These are phyloP conservation scores for Zygothrica quintamaculata DNA, from an alignment of 2,888 invertebrate species.

Conservation along the genomic window DNA sequence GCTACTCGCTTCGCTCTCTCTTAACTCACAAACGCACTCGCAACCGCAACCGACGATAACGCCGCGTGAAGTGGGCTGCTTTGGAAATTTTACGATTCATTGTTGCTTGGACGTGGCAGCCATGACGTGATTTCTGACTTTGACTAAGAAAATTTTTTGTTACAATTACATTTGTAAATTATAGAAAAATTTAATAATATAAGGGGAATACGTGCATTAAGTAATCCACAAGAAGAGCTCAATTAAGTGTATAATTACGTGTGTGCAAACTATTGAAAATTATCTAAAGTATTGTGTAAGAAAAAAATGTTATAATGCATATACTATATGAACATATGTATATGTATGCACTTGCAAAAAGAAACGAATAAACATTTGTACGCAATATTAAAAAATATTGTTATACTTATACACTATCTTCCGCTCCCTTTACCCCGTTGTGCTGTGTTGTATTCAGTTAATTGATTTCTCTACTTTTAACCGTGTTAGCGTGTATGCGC, in stretches of 20 bases:
- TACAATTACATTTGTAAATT: conserved; percentile 77
- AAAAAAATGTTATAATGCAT: conserved; percentile 47
- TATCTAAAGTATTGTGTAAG: conserved; percentile 71
- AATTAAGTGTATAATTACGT: conserved; percentile 67
- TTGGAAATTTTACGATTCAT: conserved; percentile 83
- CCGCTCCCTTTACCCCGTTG: conserved; percentile 49
- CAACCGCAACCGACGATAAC: conserved; percentile 61
- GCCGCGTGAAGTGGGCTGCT: conserved; percentile 66
- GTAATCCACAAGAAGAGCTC: conserved; percentile 61
- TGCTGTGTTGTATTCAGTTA: conserved; percentile 54
- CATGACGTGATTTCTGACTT: conserved; percentile 84
- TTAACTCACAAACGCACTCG: conserved; percentile 57
- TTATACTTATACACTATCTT: conserved; percentile 53
- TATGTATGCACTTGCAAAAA: conserved; percentile 36
- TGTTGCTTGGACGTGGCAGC: conserved; percentile 85
- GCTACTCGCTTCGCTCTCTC: conserved; percentile 47
- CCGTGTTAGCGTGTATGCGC: conserved; percentile 14
- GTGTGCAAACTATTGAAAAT: conserved; percentile 66
- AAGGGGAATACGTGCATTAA: conserved; percentile 75
- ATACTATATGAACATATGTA: conserved; percentile 38
- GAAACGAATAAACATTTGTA: conserved; percentile 43
- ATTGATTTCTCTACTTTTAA: conserved; percentile 75
- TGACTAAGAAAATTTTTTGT: conserved; percentile 75
- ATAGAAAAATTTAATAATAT: conserved; percentile 71
- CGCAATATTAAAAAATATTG: conserved; percentile 62